Conservation (phyloP, 1,140 invertebrate genomes). For the Sitodiplosis mosellana region DNA sequence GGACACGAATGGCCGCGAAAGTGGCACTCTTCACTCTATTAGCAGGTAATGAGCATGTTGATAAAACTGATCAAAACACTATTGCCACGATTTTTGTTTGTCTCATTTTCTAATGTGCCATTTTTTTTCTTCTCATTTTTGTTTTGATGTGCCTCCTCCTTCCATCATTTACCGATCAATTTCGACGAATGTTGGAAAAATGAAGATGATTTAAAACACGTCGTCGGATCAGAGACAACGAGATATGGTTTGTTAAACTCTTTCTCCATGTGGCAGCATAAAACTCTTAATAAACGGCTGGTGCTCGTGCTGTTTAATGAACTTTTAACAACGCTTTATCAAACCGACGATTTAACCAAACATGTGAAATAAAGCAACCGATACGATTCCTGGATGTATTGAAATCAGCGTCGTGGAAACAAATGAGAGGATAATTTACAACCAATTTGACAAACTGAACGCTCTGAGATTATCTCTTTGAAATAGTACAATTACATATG, state of each 20-base stretch:
- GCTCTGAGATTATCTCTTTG: too few species aligned
- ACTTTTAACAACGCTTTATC: slow-evolving; percentile 55
- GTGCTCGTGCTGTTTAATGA: slow-evolving; percentile 76
- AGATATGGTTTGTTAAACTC: slow-evolving; percentile 69
- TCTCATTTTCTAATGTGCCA: too few species aligned
- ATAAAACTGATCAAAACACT: background rate
- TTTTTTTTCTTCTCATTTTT: too few species aligned
- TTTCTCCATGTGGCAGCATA: slow-evolving; percentile 75
- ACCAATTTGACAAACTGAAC: too few species aligned
- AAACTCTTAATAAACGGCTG: slow-evolving; percentile 67
- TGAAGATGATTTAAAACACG: slow-evolving; percentile 74
- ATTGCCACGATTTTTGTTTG: background rate
- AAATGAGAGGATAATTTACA: too few species aligned
- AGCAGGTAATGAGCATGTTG: background rate
- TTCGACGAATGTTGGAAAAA: slow-evolving; percentile 9
- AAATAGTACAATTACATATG: too few species aligned
- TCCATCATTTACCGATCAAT: background rate
- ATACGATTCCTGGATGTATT: too few species aligned
- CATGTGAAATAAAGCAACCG: slow-evolving; percentile 17
- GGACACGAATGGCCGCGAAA: slow-evolving; percentile 72
- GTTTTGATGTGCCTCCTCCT: too few species aligned
- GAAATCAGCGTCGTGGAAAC: too few species aligned
- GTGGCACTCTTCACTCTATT: slow-evolving; percentile 31
- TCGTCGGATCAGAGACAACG: slow-evolving; percentile 81
- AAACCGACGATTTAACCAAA: slow-evolving; percentile 45